These are phyloP conservation scores for Epicampocera succincta DNA, from an alignment of 2,888 invertebrate genomes.

Conservation along the genomic window DNA sequence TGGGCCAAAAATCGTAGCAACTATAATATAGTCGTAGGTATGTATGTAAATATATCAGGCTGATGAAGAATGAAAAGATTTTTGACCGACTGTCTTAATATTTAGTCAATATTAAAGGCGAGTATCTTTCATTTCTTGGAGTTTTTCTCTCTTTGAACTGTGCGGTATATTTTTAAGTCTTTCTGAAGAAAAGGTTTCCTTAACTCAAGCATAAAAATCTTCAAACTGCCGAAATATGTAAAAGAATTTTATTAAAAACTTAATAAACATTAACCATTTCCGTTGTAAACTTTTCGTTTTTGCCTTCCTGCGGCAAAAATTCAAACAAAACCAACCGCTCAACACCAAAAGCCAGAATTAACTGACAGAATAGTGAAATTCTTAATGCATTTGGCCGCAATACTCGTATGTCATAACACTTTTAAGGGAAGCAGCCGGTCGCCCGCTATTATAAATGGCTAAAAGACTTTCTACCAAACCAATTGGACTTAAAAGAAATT, in stretches of 20 bases:
- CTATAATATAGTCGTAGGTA: no score
- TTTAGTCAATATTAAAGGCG: no score
- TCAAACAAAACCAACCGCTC: conserved; percentile 9
- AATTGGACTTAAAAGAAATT: not conserved
- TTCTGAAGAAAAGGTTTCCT: no score
- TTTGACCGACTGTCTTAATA: no score
- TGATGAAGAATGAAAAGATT: no score
- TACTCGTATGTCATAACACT: not conserved
- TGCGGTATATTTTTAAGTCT: no score
- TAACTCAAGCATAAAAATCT: no score
- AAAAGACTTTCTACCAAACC: conserved; percentile 26
- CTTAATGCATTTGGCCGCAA: conserved; percentile 16
- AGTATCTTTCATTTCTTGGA: no score
- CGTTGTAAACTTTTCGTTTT: not conserved
- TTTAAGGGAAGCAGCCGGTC: conserved; percentile 16
- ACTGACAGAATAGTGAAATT: not conserved
- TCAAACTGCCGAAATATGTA: not conserved
- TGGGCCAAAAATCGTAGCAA: no score
- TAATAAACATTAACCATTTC: conserved; percentile 20
- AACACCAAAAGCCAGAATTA: not conserved
- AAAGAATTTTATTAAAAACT: not conserved
- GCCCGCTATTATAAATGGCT: conserved; percentile 22
- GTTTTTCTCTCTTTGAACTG: no score
- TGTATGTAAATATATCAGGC: no score
- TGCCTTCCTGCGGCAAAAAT: conserved; percentile 1